Conservation (phyloP, 2,797 vertebrate genomes). For the Chaetodon trifasciatus region DNA sequence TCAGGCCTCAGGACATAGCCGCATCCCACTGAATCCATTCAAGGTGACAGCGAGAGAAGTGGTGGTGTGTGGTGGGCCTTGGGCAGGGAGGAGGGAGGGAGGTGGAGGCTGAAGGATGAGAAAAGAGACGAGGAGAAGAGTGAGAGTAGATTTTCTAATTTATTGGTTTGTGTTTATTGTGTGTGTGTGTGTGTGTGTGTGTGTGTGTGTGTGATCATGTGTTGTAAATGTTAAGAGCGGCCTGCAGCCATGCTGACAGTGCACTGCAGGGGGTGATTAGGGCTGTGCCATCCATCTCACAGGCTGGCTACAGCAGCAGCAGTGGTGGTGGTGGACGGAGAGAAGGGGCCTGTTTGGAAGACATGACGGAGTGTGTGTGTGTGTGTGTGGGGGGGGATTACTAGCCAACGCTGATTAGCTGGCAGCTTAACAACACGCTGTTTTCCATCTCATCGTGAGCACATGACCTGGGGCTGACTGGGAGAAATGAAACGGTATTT, state of each 20-base stretch:
- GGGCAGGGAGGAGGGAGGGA: slow-evolving; percentile 22
- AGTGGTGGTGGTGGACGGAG: slow-evolving; percentile 22
- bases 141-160: slow-evolving; percentile 53
- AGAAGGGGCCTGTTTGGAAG: slow-evolving; percentile 54
- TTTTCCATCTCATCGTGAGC: slow-evolving; percentile 78
- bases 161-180: slow-evolving; percentile 66
- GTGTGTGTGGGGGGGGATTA: slow-evolving; percentile 64
- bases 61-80: slow-evolving; percentile 53
- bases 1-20: slow-evolving; percentile 46
- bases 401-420: slow-evolving; percentile 79
- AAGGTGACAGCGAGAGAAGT: slow-evolving; percentile 71
- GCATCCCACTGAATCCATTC: slow-evolving; percentile 66
- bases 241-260: slow-evolving; percentile 79
- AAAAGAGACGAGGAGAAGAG: slow-evolving; percentile 14
- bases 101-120: slow-evolving; percentile 29
- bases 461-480: slow-evolving; percentile 77
- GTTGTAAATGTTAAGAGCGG: slow-evolving; percentile 78
- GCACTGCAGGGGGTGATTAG: slow-evolving; percentile 81
- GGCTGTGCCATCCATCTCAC: slow-evolving; percentile 73
- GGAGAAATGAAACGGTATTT: slow-evolving; percentile 77
- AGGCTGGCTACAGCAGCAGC: slow-evolving; percentile 34
- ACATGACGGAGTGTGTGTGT: slow-evolving; percentile 37
- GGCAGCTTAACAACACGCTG: slow-evolving; percentile 80
- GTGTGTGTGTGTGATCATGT: slow-evolving; percentile 47
- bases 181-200: slow-evolving; percentile 37